Evolutionary conservation across 2,113 vertebrate genomes (phyloP), one percentile per base, ranked within the genome.

Genomic region (Meriones unguiculatus): DNA sequence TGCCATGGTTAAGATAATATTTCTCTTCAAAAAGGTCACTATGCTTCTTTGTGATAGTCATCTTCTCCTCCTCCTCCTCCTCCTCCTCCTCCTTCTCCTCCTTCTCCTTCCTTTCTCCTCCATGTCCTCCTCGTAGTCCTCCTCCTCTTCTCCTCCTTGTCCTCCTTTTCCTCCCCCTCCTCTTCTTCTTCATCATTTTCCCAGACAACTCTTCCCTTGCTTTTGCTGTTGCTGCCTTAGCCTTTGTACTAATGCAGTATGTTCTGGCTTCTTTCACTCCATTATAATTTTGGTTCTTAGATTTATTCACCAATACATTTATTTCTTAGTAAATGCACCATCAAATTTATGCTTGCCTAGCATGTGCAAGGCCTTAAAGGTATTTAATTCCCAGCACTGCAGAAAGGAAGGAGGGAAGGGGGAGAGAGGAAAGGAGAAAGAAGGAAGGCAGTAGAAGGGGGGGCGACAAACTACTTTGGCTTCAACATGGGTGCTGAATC

Each of bases 241-340:
- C 62, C 54, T 87, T 86, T 89, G 15, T 73, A 24, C 52, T 5
- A 15, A 70, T 35, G 3, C 64, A 76, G 52, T 77, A 9, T 81
- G n/a, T 88, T 89, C 90, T 91, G 57, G 90, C n/a, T 77, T 81
- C 46, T 95, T 94, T 57, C 35, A 69, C 35, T 91, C 76, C 50
- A n/a, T 57, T 46, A 9, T 72, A 90, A 32, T 81, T 75, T 38
- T 41, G 72, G n/a, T 18, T 38, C 24, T 75, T 75, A 75, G n/a
- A 75, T 75, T 75, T 75, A 75, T 41, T 38, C 18, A 75, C 24
- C 18, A 41, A 11, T 41, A 24, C n/a, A 77, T 80, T 90, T 82
- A 30, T 77, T 95, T 95, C 69, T 95, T 30, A 91, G 20, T 89
- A 91, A 89, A 80, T 81, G 72, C 22, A 70, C 28, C 9, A 86